Percentiles rank a stretch among this genome's conserved stretches.
phyloP scores from a whole-genome alignment of 2,888 invertebrate genomes.

The Lumbricus terrestris region DNA sequence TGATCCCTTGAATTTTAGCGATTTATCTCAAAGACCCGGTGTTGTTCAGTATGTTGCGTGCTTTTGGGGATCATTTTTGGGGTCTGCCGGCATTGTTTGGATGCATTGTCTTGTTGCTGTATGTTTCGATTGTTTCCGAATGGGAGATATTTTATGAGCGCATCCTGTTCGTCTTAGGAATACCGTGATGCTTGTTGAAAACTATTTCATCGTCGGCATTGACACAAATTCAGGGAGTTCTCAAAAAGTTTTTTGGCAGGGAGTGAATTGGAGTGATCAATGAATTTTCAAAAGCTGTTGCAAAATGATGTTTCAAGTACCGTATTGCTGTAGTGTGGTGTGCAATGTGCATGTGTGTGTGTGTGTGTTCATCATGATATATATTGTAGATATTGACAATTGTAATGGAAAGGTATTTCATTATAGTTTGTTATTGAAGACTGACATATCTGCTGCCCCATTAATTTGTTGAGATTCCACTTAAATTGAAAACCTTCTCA shows the following conservation, averaged over 20 bases:
- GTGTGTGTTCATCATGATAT: background rate
- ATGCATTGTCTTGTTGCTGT: background rate
- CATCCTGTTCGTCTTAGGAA: background rate
- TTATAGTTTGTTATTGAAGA: background rate
- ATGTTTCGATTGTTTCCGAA: background rate
- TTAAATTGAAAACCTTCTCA: constrained; percentile 3
- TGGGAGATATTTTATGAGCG: background rate
- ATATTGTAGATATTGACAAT: background rate
- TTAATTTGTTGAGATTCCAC: background rate
- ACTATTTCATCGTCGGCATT: background rate
- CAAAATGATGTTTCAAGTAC: background rate
- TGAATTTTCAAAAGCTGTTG: background rate
- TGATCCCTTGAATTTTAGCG: background rate
- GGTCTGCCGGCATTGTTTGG: background rate
- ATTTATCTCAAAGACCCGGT: background rate
- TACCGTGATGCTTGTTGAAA: background rate
- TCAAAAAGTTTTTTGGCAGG: background rate
- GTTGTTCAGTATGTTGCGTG: background rate
- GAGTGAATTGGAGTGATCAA: background rate
- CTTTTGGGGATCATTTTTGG: background rate
- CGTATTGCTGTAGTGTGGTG: background rate
- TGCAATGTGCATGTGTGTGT: no score
- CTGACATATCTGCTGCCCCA: background rate
- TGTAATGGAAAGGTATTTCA: background rate
- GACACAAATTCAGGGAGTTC: background rate